A percentile compares a stretch with the other conserved stretches of the same genome.
phyloP scores from a whole-genome alignment of 2,888 invertebrate genomes.

The Boloria euphrosyne region DNA sequence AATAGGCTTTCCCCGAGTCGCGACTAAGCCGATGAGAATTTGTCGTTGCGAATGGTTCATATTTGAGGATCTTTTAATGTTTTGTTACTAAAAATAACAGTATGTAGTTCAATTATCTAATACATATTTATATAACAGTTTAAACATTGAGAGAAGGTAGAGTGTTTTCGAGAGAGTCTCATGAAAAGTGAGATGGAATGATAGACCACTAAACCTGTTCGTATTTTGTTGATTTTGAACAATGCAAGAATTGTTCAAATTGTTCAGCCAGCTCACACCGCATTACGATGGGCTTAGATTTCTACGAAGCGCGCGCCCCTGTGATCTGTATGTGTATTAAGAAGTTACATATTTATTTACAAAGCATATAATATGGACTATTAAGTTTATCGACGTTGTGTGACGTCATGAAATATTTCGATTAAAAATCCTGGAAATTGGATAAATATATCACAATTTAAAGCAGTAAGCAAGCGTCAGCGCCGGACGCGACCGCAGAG shows the following conservation, averaged over 20 bases:
- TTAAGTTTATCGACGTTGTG: no score
- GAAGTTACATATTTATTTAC: not conserved
- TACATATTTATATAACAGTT: no score
- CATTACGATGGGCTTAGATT: conserved; percentile 15
- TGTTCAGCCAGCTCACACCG: conserved; percentile 4
- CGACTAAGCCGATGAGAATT: conserved; percentile 28
- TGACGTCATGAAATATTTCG: no score
- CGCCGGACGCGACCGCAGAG: not conserved
- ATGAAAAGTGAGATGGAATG: not conserved
- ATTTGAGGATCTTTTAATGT: conserved; percentile 13
- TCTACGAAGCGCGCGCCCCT: conserved; percentile 14
- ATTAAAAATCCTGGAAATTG: no score
- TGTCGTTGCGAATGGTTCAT: conserved; percentile 11
- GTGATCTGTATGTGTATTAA: conserved; percentile 5
- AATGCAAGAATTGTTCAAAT: conserved; percentile 5
- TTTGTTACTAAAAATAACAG: not conserved
- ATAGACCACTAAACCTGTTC: not conserved
- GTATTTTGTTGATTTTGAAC: not conserved
- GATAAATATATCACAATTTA: no score
- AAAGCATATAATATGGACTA: not conserved
- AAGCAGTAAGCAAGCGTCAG: no score
- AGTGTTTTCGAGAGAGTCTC: not conserved
- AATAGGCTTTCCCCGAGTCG: conserved; percentile 29
- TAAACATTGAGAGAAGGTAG: no score
- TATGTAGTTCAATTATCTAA: not conserved